These are phyloP conservation scores for Echinometra lucunter DNA, from an alignment of 53 echinoderm and acorn worm species.

Conservation along the genomic window DNA sequence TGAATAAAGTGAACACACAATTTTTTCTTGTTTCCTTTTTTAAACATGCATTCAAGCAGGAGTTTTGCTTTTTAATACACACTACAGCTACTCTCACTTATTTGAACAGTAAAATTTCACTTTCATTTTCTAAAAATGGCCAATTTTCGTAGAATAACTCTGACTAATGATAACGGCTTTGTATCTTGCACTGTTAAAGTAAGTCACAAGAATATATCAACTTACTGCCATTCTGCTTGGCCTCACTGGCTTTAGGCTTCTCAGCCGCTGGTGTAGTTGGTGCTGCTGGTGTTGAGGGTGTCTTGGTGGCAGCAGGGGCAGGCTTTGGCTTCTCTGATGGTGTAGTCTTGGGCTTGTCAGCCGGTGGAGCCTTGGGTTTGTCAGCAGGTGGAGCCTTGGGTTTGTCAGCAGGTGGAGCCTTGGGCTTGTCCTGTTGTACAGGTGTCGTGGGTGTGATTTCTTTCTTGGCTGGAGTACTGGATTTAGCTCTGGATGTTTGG, in stretches of 20 bases:
- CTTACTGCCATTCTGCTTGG: conserved; percentile 69
- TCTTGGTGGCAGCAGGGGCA: conserved; percentile 32
- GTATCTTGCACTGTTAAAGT: neutral
- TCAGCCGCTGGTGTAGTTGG: conserved; percentile 36
- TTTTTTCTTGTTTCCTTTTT: too few species aligned
- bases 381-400: conserved; percentile 2
- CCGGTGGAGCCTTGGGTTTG: conserved; percentile 46
- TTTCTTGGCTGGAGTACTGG: conserved; percentile 69
- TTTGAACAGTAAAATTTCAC: neutral
- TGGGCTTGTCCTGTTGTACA: conserved; percentile 28
- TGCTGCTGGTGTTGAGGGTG: conserved; percentile 10
- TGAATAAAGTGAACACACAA: too few species aligned
- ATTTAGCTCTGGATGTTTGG: neutral
- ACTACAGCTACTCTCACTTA: neutral
- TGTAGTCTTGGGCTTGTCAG: conserved; percentile 52
- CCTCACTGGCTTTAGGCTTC: conserved; percentile 68
- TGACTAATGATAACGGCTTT: neutral
- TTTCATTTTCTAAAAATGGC: neutral
- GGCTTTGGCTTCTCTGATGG: conserved; percentile 41
- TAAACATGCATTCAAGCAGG: too few species aligned
- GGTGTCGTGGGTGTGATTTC: conserved; percentile 31
- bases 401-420: conserved; percentile 27
- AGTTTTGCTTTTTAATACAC: too few species aligned
- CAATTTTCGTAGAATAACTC: neutral
- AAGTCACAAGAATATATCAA: neutral